Percentiles rank a stretch among this genome's conserved stretches.
Conservation (phyloP, 2,113 vertebrate genomes). For the Hemiscyllium ocellatum region DNA sequence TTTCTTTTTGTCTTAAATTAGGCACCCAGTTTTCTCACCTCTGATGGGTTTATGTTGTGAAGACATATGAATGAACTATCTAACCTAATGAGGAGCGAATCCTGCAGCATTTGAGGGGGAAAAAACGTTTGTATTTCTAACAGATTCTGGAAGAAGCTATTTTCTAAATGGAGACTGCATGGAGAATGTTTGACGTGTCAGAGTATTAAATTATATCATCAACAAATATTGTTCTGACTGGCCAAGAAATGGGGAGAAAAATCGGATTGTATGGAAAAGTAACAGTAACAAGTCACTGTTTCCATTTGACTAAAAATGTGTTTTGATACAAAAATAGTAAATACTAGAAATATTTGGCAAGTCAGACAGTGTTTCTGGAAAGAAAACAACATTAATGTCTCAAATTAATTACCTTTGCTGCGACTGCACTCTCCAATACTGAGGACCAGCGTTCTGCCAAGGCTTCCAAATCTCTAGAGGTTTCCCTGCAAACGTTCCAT, state of each 20-base stretch:
- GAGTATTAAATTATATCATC: neutral
- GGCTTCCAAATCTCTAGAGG: constrained; percentile 17
- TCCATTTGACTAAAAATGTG: too few species aligned
- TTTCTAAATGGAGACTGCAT: constrained; percentile 2
- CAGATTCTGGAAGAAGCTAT: neutral
- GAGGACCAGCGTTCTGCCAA: neutral
- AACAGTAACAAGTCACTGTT: neutral
- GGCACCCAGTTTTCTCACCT: constrained; percentile 28
- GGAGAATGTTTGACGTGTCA: neutral
- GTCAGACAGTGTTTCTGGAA: neutral
- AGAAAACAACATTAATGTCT: neutral
- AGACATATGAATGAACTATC: constrained; percentile 27
- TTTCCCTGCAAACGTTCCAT: neutral
- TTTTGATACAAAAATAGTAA: neutral
- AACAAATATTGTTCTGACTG: neutral
- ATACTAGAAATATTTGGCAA: neutral
- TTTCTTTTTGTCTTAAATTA: constrained; percentile 28
- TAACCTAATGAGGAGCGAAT: constrained; percentile 30
- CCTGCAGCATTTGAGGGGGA: constrained; percentile 19
- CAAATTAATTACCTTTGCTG: neutral
- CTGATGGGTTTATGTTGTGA: constrained; percentile 29
- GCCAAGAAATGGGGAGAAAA: neutral
- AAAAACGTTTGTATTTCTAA: constrained; percentile 13
- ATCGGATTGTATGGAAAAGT: neutral
- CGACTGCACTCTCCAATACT: neutral